These are phyloP conservation scores for Sinocyclocheilus rhinocerous DNA, from an alignment of 2,113 vertebrate species.

Conservation along the genomic window DNA sequence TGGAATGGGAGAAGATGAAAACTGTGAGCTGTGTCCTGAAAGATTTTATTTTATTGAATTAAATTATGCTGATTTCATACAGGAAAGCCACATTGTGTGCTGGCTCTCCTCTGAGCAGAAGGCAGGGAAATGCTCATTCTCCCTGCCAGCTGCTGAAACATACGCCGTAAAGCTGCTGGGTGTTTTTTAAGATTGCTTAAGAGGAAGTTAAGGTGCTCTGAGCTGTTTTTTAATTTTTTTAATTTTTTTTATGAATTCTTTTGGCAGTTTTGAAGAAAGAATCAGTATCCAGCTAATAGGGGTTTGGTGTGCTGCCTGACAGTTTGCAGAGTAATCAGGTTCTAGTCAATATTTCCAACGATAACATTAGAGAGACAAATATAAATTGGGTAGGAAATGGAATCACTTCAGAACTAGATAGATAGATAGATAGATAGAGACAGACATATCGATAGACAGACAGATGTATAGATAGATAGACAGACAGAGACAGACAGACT, in stretches of 20 bases:
- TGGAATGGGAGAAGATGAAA: neutral
- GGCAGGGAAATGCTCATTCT: constrained; percentile 16
- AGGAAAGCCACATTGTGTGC: constrained; percentile 16
- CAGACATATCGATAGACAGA: too few relatives aligned
- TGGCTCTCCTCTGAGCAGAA: constrained; percentile 32
- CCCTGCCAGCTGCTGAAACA: constrained; percentile 24
- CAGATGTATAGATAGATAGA: too few relatives aligned
- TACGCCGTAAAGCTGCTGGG: constrained; percentile 20
- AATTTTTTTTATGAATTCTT: constrained; percentile 13
- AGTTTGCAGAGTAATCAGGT: constrained; percentile 30
- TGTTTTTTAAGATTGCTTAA: constrained; percentile 29
- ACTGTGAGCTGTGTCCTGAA: neutral
- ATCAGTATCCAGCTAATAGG: constrained; percentile 36
- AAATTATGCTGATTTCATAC: constrained; percentile 15
- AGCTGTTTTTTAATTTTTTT: neutral
- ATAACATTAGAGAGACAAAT: neutral
- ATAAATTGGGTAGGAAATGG: neutral
- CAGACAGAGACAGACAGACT: too few relatives aligned
- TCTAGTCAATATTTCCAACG: neutral
- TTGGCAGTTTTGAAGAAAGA: constrained; percentile 14
- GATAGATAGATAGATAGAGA: neutral
- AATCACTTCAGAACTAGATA: neutral
- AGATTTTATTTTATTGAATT: constrained; percentile 17
- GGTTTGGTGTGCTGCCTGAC: constrained; percentile 19
- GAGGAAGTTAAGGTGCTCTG: constrained; percentile 31